These are phyloP conservation scores for Brenthis daphne DNA, from an alignment of 2,888 invertebrate species.

Conservation along the genomic window DNA sequence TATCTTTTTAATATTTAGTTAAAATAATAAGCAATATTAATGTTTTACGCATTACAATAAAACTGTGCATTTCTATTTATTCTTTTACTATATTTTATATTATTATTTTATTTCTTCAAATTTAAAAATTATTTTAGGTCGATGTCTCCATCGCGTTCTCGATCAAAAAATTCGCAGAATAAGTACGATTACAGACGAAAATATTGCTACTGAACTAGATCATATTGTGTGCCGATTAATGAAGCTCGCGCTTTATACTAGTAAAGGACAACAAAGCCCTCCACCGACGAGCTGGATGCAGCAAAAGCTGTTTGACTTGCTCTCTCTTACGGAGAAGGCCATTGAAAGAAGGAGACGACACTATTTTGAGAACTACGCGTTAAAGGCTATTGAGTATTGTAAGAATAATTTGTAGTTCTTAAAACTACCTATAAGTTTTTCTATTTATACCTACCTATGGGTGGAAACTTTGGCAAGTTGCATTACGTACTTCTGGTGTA, in stretches of 20 bases:
- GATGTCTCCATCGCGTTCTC: constrained; percentile 60
- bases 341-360: constrained; percentile 58
- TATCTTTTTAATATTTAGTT: too few relatives aligned
- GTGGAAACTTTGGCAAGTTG: too few relatives aligned
- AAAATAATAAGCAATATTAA: too few relatives aligned
- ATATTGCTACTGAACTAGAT: constrained; percentile 64
- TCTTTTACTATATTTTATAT: background rate
- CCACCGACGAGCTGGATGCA: constrained; percentile 67
- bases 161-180: constrained; percentile 65
- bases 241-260: constrained; percentile 61
- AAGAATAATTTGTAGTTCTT: background rate
- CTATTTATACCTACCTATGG: constrained; percentile 3
- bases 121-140: constrained; percentile 46
- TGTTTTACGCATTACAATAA: background rate
- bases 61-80: background rate
- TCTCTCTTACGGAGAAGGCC: constrained; percentile 68
- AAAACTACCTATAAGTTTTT: background rate
- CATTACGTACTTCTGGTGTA: too few relatives aligned
- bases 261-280: constrained; percentile 49
- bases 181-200: constrained; percentile 62
- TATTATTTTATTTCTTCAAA: background rate
- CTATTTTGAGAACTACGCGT: constrained; percentile 51
- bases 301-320: constrained; percentile 65
- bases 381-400: constrained; percentile 51
- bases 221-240: constrained; percentile 65